Percentiles rank a stretch among this genome's conserved stretches.
These are phyloP conservation scores for Melanostoma scalare DNA, from an alignment of 2,888 invertebrate species.

Conservation along the genomic window DNA sequence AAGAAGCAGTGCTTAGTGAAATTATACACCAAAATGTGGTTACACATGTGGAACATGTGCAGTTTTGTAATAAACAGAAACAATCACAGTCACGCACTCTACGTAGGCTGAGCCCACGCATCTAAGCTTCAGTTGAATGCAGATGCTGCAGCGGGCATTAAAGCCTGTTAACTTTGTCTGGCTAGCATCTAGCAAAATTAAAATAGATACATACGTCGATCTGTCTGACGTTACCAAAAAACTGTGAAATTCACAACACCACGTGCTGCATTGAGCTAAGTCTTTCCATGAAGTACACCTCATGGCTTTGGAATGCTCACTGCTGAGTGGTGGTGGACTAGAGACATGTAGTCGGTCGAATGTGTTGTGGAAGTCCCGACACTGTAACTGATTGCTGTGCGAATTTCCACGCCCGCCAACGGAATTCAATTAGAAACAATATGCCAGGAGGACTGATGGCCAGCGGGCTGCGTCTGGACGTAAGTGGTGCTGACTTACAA, in stretches of 20 bases:
- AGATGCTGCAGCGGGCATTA: slow-evolving; percentile 52
- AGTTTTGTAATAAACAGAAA: slow-evolving; percentile 7
- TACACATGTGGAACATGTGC: slow-evolving; percentile 29
- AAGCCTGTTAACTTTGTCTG: slow-evolving; percentile 44
- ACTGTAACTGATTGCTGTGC: slow-evolving; percentile 62
- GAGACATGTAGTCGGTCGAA: slow-evolving; percentile 42
- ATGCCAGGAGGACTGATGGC: slow-evolving; percentile 54
- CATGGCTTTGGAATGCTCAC: slow-evolving; percentile 66
- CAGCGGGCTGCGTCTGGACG: slow-evolving; percentile 32
- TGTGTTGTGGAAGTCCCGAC: slow-evolving; percentile 60
- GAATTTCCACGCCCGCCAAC: slow-evolving; percentile 71
- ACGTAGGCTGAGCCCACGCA: slow-evolving; percentile 51
- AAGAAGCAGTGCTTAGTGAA: slow-evolving; percentile 36
- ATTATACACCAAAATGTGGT: neutral
- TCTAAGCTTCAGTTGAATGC: neutral
- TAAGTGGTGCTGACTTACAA: slow-evolving; percentile 1
- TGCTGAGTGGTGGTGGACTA: slow-evolving; percentile 15
- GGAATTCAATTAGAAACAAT: slow-evolving; percentile 72
- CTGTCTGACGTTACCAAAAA: slow-evolving; percentile 60
- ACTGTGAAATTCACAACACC: slow-evolving; percentile 55
- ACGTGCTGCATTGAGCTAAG: slow-evolving; percentile 41
- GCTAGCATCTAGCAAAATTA: slow-evolving; percentile 19
- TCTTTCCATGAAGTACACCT: slow-evolving; percentile 27
- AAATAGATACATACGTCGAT: slow-evolving; percentile 50
- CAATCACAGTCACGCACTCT: slow-evolving; percentile 47